A percentile compares a stretch with the other conserved stretches of the same genome.
Evolutionary conservation across 2,113 vertebrate species (phyloP).

Genomic region (Phoxinus phoxinus): DNA sequence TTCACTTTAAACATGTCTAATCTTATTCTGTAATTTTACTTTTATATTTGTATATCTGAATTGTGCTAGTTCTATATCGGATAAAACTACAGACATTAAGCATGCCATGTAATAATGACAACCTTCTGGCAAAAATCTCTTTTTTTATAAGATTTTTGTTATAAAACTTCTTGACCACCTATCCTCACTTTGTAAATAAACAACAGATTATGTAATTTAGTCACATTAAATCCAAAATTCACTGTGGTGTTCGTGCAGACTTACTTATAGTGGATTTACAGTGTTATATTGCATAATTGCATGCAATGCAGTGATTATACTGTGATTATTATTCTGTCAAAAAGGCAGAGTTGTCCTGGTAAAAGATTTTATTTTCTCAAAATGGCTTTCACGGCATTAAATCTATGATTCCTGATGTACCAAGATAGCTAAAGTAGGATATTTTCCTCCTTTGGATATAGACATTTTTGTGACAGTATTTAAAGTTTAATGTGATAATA

Average conservation of each 20-base stretch:
- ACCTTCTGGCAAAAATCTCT: background rate
- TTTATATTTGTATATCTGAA: slow-evolving; percentile 30
- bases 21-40: background rate
- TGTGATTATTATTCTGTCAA: background rate
- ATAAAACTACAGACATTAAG: background rate
- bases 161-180: background rate
- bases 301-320: background rate
- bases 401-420: background rate
- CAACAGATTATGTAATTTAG: background rate
- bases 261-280: background rate
- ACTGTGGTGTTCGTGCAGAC: background rate
- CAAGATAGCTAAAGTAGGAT: no score
- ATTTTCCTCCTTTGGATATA: no score
- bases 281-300: background rate
- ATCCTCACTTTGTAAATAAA: background rate
- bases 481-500: no score
- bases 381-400: background rate
- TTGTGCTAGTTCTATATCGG: background rate
- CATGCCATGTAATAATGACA: background rate
- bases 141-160: background rate
- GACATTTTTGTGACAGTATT: no score
- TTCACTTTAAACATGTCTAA: background rate
- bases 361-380: background rate
- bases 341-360: background rate
- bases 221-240: background rate